Evolutionary conservation across 2,113 vertebrate species (phyloP), one percentile per base, ranked within the genome.

Genomic region (Mobula birostris): DNA sequence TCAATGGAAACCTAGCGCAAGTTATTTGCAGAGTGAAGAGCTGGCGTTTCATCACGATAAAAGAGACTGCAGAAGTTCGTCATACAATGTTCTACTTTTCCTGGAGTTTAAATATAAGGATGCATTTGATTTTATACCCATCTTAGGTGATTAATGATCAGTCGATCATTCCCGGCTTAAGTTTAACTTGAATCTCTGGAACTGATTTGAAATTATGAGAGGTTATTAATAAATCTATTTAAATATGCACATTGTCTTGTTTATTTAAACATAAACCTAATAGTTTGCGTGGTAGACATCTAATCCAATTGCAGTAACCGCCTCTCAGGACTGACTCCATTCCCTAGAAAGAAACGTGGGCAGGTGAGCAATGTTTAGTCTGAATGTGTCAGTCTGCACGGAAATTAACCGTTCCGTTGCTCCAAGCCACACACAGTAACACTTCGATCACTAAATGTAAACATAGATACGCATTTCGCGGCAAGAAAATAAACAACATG

Each of bases 321-420:
- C 36, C 70, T 93, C 90, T 27, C 90, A 93, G 24, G 9, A 8
- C 27, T 56, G 70, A 93, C 36, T 93, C 36, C 19, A 93, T 74
- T 74, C 21, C 91, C 6, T 72, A 29, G 70, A 76, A 48, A 93
- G 90, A 48, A 93, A 72, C 36, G 70, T 93, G 91, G 91, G 66
- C 70, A 70, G 32, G 70, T 68, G 14, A 48, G 40, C 24, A 93
- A 40, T 93, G 36, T 72, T 48, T 93, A 76, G 68, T 74, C 70
- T 93, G 85, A 32, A 68, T 66, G 85, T 90, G 29, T 66, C 63
- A 29, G 85, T 66, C 85, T 90, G 29, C 90, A 56, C 40, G 74
- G 91, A 93, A 27, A 93, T 93, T 29, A 93, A 93, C 70, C 29
- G 66, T 74, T 74, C 40, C 14, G 24, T 66, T 15, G 14, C 36